phyloP scores from a whole-genome alignment of 2,797 vertebrate genomes.

The Notolabrus celidotus region DNA sequence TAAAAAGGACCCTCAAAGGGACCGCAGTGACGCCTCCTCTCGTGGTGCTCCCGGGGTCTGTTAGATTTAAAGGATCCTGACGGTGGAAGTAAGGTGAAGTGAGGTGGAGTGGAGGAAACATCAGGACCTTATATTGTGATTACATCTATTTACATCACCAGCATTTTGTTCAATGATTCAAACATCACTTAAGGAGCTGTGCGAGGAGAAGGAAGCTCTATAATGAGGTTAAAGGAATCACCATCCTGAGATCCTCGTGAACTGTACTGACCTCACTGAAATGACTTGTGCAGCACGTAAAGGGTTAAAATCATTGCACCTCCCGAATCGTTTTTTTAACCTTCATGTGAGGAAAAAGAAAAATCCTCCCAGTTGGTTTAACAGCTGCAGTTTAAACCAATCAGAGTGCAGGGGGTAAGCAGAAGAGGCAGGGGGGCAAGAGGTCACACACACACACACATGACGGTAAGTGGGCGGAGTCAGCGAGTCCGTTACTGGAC shows the following conservation, averaged over 20 bases:
- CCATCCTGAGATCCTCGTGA: background rate
- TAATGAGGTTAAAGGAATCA: background rate
- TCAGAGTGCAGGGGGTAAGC: slow-evolving; percentile 28
- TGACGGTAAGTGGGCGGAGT: slow-evolving; percentile 10
- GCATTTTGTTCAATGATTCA: slow-evolving; percentile 25
- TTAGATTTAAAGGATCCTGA: no score
- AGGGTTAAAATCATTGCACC: slow-evolving; percentile 50
- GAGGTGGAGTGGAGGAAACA: slow-evolving; percentile 15
- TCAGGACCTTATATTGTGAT: background rate
- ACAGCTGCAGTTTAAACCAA: slow-evolving; percentile 39
- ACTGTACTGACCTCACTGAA: background rate
- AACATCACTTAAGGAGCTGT: background rate
- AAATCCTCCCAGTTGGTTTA: slow-evolving; percentile 41
- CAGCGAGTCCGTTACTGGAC: slow-evolving; percentile 84
- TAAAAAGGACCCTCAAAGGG: background rate
- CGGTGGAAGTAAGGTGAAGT: no score
- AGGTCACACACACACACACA: slow-evolving; percentile 31
- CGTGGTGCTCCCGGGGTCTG: no score
- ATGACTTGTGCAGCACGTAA: background rate
- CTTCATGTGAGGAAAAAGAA: slow-evolving; percentile 25
- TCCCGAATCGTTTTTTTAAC: slow-evolving; percentile 15
- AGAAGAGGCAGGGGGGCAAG: background rate
- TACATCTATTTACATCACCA: slow-evolving; percentile 38
- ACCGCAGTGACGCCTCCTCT: background rate
- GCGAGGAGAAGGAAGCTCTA: slow-evolving; percentile 20